A percentile compares a stretch with the other conserved stretches of the same genome.
phyloP scores from a whole-genome alignment of 2,113 vertebrate species.

The Thamnaconus septentrionalis region DNA sequence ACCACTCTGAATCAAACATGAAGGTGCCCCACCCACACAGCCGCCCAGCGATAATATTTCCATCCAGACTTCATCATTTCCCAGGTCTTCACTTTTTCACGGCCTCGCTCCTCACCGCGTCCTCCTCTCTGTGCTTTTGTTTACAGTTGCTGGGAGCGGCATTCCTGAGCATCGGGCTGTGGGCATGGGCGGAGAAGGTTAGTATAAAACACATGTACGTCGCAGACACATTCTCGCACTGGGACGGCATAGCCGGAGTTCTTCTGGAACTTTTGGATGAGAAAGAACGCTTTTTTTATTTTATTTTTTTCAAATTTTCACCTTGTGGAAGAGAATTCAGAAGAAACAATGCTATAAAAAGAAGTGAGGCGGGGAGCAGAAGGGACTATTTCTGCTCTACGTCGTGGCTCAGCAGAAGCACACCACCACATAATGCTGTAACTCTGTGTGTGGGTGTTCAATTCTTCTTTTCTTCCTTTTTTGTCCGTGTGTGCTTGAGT shows the following conservation, averaged over 20 bases:
- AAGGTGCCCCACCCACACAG: not conserved
- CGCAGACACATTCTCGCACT: constrained; percentile 22
- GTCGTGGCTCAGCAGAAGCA: no score
- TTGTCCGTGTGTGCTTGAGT: not conserved
- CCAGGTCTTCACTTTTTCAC: no score
- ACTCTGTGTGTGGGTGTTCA: no score
- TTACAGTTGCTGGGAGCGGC: constrained; percentile 88
- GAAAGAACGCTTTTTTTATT: constrained; percentile 13
- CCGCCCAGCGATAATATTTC: not conserved
- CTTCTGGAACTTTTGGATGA: constrained; percentile 11
- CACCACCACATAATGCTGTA: no score
- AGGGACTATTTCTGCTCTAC: not conserved
- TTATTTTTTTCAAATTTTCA: constrained; percentile 4
- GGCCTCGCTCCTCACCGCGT: no score
- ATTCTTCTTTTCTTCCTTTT: no score
- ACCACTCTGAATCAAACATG: not conserved
- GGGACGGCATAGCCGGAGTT: constrained; percentile 55
- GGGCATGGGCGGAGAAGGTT: constrained; percentile 96
- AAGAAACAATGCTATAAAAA: constrained; percentile 14
- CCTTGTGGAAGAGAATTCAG: constrained; percentile 7
- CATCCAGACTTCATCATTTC: no score
- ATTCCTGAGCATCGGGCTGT: constrained; percentile 87
- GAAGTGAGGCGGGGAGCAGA: constrained; percentile 3
- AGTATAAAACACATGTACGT: constrained; percentile 52
- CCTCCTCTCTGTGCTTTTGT: constrained; percentile 56